Base-by-base conservation (phyloP, 1,140 invertebrate species). In the Hyles euphorbiae region DNA sequence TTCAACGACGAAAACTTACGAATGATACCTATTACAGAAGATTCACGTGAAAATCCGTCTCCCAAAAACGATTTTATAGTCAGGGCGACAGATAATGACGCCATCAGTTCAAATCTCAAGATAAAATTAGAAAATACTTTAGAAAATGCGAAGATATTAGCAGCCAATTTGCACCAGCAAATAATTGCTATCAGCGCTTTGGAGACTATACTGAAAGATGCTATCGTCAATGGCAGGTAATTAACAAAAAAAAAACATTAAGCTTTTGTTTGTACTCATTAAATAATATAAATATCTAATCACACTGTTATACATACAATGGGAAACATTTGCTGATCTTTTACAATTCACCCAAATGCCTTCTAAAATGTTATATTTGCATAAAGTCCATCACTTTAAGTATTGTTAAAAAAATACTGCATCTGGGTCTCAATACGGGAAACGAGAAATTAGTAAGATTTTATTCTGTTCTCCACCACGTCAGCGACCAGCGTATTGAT, bases 171-270 rank as follows among this genome's bases (percentile, higher is more conserved):
- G 12, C 75, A 78, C 45, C 51, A 53, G 6, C 68, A 83, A 58
- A 83, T 83, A 45, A 10, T 40, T n/a, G 52, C 40, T 10, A 49
- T 84, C 5, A 53, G 60, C 12, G 47, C 51, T 10, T 56, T 60
- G 3, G 81, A 86, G 52, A 49, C 61, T 9, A 12, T 58, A 2
- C 43, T 86, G 5, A 86, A 86, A 47, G 73, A 86, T 12, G 68
- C 70, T 33, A 84, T 86, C 34, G 65, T 59, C 2, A 80, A 70
- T 48, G 83, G 81, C 49, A 81, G 73, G 83, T 83, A 73, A 55
- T 22, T 49, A 53, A 7, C 5, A 59, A 33, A 32, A 10, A 4
- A 57, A 36, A n/a, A 57, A 8, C 32, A 46, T 46, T 7, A 8
- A 46, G 3, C 4, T 10, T 46, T 10, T 4, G 9, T 46, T 46